Evolutionary conservation across 1,140 invertebrate species (phyloP), one percentile per base, ranked within the genome.

Genomic region (Drosophila sulfurigaster): DNA sequence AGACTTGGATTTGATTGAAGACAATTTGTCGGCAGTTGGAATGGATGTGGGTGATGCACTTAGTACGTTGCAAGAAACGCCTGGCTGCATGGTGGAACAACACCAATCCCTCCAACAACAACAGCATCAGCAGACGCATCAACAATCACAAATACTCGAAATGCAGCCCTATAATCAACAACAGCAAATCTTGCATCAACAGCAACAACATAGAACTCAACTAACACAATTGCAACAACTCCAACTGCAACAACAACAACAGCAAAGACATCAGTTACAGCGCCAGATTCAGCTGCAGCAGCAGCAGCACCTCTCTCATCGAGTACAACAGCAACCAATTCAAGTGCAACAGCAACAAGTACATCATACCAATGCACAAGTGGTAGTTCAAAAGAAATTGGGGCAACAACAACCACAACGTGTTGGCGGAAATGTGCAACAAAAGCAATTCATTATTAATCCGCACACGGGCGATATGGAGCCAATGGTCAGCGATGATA

Each of bases 401-500:
- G 38, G 48, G 43, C 69, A 70, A 5, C 71, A 54, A 57, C 62
- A 68, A 51, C 60, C 54, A 56, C 75, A 85, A 71, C 41, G 81
- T 86, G 57, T 62, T 56, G 85, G 28, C 52, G 85, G 28, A 54
- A 71, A 66, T 65, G 81, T 66, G 38, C 94, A 94, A 79, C 94
- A 95, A 62, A 93, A 95, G 51, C 95, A 96, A 83, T 96, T 96
- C 93, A 94, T 98, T 2, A 97, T 98, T 35, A 98, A 98, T 94
- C 97, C 97, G 3, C 94, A 97, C 72, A 98, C 97, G 4, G 97
- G 97, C 10, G 95, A 96, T 76, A 92, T 98, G 79, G 97, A 98
- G 91, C 96, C 96, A 1, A 95, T 96, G 94, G 94, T 95, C 3
- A 96, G 94, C 75, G 96, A 96, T 73, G 94, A 94, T 49, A 94